phyloP scores from a whole-genome alignment of 2,113 vertebrate genomes.

The Synodontis membranacea region DNA sequence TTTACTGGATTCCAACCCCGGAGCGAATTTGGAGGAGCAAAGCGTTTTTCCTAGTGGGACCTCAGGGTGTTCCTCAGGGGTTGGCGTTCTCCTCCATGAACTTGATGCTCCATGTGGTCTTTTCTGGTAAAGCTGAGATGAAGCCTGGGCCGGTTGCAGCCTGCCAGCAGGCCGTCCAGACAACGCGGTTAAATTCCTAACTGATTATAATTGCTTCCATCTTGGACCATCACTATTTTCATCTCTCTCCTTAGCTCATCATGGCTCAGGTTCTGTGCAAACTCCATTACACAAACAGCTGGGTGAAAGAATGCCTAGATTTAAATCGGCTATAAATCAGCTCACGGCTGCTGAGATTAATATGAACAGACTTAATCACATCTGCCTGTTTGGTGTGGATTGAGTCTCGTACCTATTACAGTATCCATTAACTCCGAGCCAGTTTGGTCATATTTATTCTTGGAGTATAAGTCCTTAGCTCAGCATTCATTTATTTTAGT shows the following conservation, averaged over 20 bases:
- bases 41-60: background rate
- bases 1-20: background rate
- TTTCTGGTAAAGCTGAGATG: slow-evolving; percentile 13
- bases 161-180: slow-evolving; percentile 16
- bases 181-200: slow-evolving; percentile 43
- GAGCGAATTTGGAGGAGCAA: background rate
- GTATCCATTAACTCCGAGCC: background rate
- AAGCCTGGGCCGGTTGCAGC: background rate
- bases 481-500: background rate
- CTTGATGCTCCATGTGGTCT: background rate
- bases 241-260: slow-evolving; percentile 31
- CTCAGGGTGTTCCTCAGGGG: background rate
- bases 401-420: slow-evolving; percentile 1
- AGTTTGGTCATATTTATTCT: background rate
- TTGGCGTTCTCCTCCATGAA: background rate
- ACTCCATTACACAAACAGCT: background rate
- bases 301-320: slow-evolving; percentile 17
- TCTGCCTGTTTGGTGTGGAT: background rate
- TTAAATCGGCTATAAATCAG: slow-evolving; percentile 4
- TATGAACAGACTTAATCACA: background rate
- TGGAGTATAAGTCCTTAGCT: background rate
- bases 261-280: slow-evolving; percentile 1
- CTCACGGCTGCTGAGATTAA: background rate
- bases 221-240: slow-evolving; percentile 46
- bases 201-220: slow-evolving; percentile 61